These are phyloP conservation scores for Mythimna loreyi DNA, from an alignment of 2,888 invertebrate genomes.

Conservation along the genomic window DNA sequence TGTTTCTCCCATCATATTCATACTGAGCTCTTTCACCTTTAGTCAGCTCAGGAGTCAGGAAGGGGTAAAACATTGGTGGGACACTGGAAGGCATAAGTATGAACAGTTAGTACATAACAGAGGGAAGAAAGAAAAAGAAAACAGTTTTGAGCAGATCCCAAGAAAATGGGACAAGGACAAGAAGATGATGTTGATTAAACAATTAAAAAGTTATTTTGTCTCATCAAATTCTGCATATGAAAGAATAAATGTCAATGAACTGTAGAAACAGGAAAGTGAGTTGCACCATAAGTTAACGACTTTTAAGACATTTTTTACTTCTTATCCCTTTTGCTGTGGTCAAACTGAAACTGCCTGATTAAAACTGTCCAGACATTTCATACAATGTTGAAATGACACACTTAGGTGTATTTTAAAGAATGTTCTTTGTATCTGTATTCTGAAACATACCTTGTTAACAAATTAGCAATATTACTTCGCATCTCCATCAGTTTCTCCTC, in stretches of 20 bases:
- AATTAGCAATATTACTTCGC: constrained; percentile 95
- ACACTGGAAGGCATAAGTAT: constrained; percentile 88
- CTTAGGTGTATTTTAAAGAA: not conserved
- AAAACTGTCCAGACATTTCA: too few relatives aligned
- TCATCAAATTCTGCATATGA: too few relatives aligned
- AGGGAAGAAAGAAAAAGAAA: not conserved
- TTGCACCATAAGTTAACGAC: not conserved
- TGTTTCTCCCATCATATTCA: constrained; percentile 93
- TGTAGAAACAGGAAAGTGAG: not conserved
- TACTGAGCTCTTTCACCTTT: constrained; percentile 86
- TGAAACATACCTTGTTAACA: constrained; percentile 92
- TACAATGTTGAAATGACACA: not conserved
- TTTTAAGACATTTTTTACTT: not conserved
- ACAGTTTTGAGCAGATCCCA: not conserved
- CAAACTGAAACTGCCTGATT: not conserved
- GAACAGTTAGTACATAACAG: constrained; percentile 8
- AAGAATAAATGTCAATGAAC: not conserved
- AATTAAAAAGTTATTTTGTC: too few relatives aligned
- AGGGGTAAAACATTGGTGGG: constrained; percentile 93
- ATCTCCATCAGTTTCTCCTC: constrained; percentile 92
- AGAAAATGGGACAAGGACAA: not conserved
- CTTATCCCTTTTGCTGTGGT: not conserved
- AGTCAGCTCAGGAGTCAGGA: constrained; percentile 92
- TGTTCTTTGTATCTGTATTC: too few relatives aligned
- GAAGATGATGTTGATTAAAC: too few relatives aligned